A percentile compares a stretch with the other conserved stretches of the same genome.
phyloP scores from a whole-genome alignment of 2,888 invertebrate species.

The Anoplius nigerrimus region DNA sequence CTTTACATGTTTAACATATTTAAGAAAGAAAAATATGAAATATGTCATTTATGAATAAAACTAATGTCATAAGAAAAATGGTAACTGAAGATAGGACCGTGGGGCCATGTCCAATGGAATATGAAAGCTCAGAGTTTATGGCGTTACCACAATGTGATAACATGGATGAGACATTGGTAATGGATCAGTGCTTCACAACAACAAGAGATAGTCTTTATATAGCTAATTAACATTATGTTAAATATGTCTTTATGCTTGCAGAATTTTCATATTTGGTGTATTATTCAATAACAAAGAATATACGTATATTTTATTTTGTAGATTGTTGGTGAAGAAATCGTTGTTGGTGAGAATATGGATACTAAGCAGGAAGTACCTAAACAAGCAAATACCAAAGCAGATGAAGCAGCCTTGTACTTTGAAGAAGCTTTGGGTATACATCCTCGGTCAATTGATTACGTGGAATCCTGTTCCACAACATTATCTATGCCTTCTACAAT shows the following conservation, averaged over 20 bases:
- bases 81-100: conserved; percentile 40
- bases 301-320: conserved; percentile 19
- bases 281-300: conserved; percentile 1
- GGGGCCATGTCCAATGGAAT: conserved; percentile 36
- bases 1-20: background rate
- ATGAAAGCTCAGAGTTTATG: conserved; percentile 41
- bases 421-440: conserved; percentile 14
- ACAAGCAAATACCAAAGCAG: conserved; percentile 4
- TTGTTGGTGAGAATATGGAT: conserved; percentile 38
- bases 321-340: conserved; percentile 42
- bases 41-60: conserved; percentile 54
- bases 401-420: conserved; percentile 23
- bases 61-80: conserved; percentile 42
- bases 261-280: conserved; percentile 3
- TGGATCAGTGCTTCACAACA: background rate
- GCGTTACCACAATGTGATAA: conserved; percentile 44
- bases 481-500: conserved; percentile 3
- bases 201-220: conserved; percentile 4
- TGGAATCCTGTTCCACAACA: conserved; percentile 11
- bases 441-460: conserved; percentile 17
- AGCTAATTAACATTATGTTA: too few relatives aligned
- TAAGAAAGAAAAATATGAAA: background rate
- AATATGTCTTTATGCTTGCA: background rate
- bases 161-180: conserved; percentile 51
- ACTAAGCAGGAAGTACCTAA: conserved; percentile 20